phyloP scores from a whole-genome alignment of 2,888 invertebrate genomes.

The Thecophora atra region DNA sequence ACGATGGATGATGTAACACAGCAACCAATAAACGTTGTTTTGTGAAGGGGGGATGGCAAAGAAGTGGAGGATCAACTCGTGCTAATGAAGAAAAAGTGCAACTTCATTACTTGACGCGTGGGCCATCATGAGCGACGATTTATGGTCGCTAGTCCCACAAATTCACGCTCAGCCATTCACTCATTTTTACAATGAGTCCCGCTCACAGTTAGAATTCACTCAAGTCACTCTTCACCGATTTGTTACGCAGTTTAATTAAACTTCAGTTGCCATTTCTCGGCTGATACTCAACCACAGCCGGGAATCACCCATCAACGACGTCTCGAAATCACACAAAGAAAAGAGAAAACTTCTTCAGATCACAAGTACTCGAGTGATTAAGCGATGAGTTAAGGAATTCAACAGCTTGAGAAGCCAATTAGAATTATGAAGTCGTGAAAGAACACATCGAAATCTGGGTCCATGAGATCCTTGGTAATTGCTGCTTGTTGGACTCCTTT shows the following conservation, averaged over 20 bases:
- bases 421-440: too few relatives aligned
- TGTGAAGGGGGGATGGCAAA: too few relatives aligned
- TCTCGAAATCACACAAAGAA: not conserved
- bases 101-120: slow-evolving; percentile 12
- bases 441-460: too few relatives aligned
- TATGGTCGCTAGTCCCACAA: not conserved
- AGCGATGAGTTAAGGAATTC: too few relatives aligned
- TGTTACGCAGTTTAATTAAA: slow-evolving; percentile 34
- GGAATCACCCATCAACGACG: not conserved
- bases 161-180: not conserved
- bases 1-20: too few relatives aligned
- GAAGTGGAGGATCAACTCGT: slow-evolving; percentile 20
- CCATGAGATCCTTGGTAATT: too few relatives aligned
- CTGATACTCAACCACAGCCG: slow-evolving; percentile 21
- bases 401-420: too few relatives aligned
- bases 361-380: too few relatives aligned
- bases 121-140: not conserved
- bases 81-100: slow-evolving; percentile 38
- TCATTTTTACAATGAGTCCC: too few relatives aligned
- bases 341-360: not conserved
- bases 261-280: slow-evolving; percentile 27
- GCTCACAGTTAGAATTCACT: too few relatives aligned
- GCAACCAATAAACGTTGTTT: too few relatives aligned
- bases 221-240: not conserved
- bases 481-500: too few relatives aligned